phyloP scores from a whole-genome alignment of 2,113 vertebrate genomes.

The Telmatochromis bifrenatus region DNA sequence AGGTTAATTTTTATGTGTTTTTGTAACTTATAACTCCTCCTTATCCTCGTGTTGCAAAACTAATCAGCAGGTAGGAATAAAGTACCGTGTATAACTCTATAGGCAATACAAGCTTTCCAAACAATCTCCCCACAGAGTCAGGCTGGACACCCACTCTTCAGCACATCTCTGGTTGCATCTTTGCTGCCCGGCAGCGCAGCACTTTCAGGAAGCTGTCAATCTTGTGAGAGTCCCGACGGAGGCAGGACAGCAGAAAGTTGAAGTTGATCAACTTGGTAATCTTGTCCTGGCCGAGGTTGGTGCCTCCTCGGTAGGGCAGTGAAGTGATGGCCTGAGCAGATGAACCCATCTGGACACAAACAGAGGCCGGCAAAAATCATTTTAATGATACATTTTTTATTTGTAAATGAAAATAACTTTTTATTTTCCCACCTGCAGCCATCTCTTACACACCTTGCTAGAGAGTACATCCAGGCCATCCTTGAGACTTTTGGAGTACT shows the following conservation, averaged over 20 bases:
- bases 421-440: fast-evolving
- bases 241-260: slow-evolving; percentile 74
- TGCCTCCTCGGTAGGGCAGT: slow-evolving; percentile 54
- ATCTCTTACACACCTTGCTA: slow-evolving; percentile 40
- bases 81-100: not conserved
- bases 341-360: slow-evolving; percentile 59
- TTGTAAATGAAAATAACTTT: not conserved
- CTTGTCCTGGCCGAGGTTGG: slow-evolving; percentile 57
- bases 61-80: not conserved
- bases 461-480: slow-evolving; percentile 65
- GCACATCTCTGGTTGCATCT: slow-evolving; percentile 61
- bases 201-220: slow-evolving; percentile 79
- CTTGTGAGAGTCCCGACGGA: slow-evolving; percentile 76
- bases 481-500: slow-evolving; percentile 62
- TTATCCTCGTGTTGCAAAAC: not conserved
- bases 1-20: not conserved
- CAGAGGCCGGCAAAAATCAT: not conserved
- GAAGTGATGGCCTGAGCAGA: slow-evolving; percentile 50
- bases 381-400: not conserved
- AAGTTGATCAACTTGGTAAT: slow-evolving; percentile 64
- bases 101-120: not conserved
- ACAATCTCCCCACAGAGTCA: not conserved
- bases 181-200: slow-evolving; percentile 66
- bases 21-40: not conserved
- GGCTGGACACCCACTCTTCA: not conserved